phyloP scores from a whole-genome alignment of 2,797 vertebrate genomes.

The Falco columbarius region DNA sequence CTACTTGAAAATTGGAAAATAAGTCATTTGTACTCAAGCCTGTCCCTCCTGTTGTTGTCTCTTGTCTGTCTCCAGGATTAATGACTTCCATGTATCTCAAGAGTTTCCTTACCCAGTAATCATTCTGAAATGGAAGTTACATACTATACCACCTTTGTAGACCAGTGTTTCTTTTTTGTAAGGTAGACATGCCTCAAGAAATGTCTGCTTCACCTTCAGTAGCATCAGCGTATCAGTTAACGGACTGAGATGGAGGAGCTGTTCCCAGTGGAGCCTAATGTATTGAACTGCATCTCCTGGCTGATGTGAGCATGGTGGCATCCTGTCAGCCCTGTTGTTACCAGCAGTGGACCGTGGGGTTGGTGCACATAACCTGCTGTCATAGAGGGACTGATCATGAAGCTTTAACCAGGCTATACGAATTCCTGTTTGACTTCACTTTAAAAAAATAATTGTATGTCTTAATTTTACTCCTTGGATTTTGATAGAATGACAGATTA shows the following conservation, averaged over 20 bases:
- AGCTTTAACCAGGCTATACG: background rate
- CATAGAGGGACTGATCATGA: background rate
- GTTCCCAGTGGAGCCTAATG: background rate
- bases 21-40: background rate
- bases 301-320: background rate
- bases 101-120: too few relatives aligned
- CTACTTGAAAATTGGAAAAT: background rate
- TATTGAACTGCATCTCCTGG: background rate
- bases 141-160: background rate
- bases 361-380: background rate
- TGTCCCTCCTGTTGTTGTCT: too few relatives aligned
- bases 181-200: background rate
- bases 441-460: background rate
- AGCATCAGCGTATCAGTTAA: background rate
- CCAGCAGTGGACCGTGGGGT: rapidly evolving
- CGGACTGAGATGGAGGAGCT: background rate
- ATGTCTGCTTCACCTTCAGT: background rate
- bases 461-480: background rate
- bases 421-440: background rate
- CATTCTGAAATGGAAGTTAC: too few relatives aligned
- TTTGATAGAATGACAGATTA: background rate
- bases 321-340: background rate
- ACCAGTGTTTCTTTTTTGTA: background rate
- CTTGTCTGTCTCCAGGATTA: background rate
- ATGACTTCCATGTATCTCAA: background rate